Conservation (phyloP, 2,888 invertebrate genomes). For the Acanthosepion pharaonis region DNA sequence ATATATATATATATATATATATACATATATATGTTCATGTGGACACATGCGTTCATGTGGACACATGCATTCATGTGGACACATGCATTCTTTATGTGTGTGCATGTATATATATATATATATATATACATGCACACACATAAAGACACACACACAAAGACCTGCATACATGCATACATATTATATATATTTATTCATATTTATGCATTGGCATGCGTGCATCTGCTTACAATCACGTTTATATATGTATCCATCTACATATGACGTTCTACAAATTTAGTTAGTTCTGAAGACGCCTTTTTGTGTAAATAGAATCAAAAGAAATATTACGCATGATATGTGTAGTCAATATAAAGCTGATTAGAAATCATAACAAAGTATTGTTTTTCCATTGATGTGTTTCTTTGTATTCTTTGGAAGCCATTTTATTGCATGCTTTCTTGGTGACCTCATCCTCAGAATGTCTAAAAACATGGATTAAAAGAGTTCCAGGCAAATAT, state of each 20-base stretch:
- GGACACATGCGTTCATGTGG: neutral
- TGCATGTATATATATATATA: neutral
- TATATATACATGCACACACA: neutral
- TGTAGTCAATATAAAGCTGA: no score
- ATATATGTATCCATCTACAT: neutral
- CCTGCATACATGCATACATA: neutral
- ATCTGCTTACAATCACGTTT: neutral
- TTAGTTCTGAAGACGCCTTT: neutral
- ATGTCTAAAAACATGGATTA: no score
- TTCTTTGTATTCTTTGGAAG: no score
- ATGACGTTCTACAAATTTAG: neutral
- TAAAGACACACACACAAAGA: neutral
- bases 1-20: neutral
- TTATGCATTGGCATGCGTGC: neutral
- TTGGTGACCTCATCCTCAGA: no score
- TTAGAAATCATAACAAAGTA: no score
- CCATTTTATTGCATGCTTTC: no score
- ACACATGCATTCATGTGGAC: neutral
- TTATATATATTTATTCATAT: neutral
- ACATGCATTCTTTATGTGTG: no score
- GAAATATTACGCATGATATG: no score
- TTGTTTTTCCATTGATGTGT: no score
- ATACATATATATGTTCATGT: neutral
- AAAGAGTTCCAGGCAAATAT: no score
- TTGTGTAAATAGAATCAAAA: neutral